These are phyloP conservation scores for Orthosia gothica DNA, from an alignment of 2,888 invertebrate genomes.

Conservation along the genomic window DNA sequence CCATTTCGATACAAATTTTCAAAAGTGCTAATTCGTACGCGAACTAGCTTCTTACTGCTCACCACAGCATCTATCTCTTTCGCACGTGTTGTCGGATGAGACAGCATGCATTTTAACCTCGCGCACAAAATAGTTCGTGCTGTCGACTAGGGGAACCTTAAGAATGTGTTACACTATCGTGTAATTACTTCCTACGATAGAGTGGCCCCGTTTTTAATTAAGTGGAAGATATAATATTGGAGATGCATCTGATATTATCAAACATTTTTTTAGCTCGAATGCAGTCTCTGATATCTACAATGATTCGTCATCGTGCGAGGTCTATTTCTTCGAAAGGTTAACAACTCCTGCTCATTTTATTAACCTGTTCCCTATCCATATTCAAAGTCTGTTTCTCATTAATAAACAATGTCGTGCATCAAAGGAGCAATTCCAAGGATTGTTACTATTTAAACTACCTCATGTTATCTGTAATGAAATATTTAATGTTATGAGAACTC, in stretches of 20 bases:
- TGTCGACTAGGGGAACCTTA: no score
- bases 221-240: slow-evolving; percentile 41
- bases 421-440: slow-evolving; percentile 80
- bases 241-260: slow-evolving; percentile 33
- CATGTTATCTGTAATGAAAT: slow-evolving; percentile 59
- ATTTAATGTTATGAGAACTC: slow-evolving; percentile 52
- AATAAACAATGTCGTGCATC: slow-evolving; percentile 84
- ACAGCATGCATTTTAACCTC: no score
- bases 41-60: no score
- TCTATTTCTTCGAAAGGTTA: slow-evolving; percentile 69
- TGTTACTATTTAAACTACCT: slow-evolving; percentile 70
- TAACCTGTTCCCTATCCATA: slow-evolving; percentile 77
- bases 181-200: slow-evolving; percentile 76
- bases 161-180: slow-evolving; percentile 73
- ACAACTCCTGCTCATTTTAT: slow-evolving; percentile 76
- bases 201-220: slow-evolving; percentile 67
- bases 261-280: slow-evolving; percentile 23
- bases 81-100: no score
- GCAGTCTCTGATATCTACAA: slow-evolving; percentile 18
- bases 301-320: slow-evolving; percentile 51
- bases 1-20: no score
- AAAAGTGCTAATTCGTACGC: no score
- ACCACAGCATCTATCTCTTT: no score
- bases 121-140: no score
- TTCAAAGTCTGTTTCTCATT: slow-evolving; percentile 80